Conservation (phyloP, 2,797 vertebrate species). For the Macropus fuliginosus region DNA sequence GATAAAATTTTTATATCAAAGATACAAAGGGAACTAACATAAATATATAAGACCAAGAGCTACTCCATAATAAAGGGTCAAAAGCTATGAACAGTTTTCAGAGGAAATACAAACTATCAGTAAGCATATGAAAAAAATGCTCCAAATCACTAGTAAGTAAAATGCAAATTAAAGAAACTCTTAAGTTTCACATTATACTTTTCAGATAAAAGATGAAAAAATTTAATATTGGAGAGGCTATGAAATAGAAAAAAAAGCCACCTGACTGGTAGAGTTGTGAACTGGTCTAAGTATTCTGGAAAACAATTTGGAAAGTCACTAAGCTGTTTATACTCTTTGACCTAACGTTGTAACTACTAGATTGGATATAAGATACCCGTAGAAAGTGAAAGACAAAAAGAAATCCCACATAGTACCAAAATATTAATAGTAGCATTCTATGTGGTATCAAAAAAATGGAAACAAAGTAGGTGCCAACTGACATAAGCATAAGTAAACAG, state of each 20-base stretch:
- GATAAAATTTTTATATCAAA: neutral
- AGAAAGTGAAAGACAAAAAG: neutral
- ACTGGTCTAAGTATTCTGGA: neutral
- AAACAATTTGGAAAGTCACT: neutral
- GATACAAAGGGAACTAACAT: neutral
- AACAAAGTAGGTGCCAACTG: neutral
- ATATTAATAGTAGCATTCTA: neutral
- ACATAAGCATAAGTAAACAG: neutral
- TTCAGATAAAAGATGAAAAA: neutral
- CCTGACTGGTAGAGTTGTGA: neutral
- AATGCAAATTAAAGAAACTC: neutral
- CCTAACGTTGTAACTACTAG: neutral
- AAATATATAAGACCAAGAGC: neutral
- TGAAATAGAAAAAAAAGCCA: neutral
- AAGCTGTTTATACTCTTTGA: neutral
- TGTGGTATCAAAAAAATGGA: neutral
- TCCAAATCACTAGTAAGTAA: neutral
- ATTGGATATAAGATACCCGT: neutral
- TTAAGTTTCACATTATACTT: neutral
- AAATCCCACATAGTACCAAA: neutral
- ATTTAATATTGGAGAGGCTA: neutral
- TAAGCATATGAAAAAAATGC: neutral
- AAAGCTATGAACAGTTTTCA: neutral
- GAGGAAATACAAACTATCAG: neutral
- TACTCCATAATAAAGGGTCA: neutral